A percentile compares a stretch with the other conserved stretches of the same genome.
Evolutionary conservation across 2,797 vertebrate species (phyloP).

Genomic region (Geotrypetes seraphini): DNA sequence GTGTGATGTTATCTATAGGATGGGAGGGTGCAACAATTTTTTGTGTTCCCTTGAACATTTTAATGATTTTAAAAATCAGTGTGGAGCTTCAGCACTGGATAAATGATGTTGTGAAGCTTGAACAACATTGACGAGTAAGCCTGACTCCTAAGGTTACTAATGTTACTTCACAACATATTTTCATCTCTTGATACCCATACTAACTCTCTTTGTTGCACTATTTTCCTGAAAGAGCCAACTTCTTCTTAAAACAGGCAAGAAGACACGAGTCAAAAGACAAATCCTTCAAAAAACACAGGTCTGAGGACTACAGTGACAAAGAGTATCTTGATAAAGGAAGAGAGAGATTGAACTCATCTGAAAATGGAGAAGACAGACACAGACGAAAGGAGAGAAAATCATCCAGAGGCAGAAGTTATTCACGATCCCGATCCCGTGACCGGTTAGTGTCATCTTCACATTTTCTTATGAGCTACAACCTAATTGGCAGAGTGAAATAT

Average conservation of each 20-base stretch:
- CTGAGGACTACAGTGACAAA: slow-evolving; percentile 73
- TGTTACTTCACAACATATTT: slow-evolving; percentile 70
- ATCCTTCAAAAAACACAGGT: slow-evolving; percentile 79
- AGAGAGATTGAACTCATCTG: slow-evolving; percentile 77
- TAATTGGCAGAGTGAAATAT: too few species aligned
- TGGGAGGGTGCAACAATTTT: too few species aligned
- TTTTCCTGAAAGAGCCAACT: slow-evolving; percentile 99
- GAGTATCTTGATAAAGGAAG: slow-evolving; percentile 70
- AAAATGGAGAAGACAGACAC: slow-evolving; percentile 86
- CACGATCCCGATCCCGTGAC: slow-evolving; percentile 84
- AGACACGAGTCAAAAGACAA: slow-evolving; percentile 89
- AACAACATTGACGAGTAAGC: slow-evolving; percentile 32
- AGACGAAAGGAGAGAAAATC: slow-evolving; percentile 79
- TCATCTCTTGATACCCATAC: slow-evolving; percentile 79
- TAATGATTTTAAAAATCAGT: too few species aligned
- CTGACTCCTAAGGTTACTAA: slow-evolving; percentile 66
- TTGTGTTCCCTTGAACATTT: too few species aligned
- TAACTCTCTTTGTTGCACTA: slow-evolving; percentile 99
- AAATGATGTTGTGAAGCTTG: slow-evolving; percentile 40
- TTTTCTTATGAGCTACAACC: too few species aligned
- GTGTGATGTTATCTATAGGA: too few species aligned
- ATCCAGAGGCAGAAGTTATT: slow-evolving; percentile 77
- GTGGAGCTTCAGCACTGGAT: slow-evolving; percentile 33
- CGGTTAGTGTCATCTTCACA: too few species aligned
- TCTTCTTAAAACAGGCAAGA: slow-evolving; percentile 99